Evolutionary conservation across 2,888 invertebrate species (phyloP), one percentile per base, ranked within the genome.

Genomic region (Malthinus seriepunctatus): DNA sequence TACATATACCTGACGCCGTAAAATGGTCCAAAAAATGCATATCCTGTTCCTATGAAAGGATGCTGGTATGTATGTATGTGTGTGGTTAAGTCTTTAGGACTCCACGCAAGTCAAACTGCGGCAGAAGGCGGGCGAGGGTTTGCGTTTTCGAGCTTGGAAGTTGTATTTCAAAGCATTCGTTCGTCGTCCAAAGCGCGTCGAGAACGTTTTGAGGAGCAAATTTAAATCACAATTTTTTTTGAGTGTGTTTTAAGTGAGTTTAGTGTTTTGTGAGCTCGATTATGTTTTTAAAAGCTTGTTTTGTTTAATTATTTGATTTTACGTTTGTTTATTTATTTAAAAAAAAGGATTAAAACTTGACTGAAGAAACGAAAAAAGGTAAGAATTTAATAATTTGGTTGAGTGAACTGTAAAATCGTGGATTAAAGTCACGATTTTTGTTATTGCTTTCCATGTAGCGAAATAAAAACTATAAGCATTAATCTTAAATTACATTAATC

Each of bases 81-180:
- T 23, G 23, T 2, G 2, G 2, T 23, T 23, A 32, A 61, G 65
- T 63, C 65, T 65, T 63, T 63, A 63, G 63, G 60, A 63, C 55
- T 39, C 42, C 61, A 63, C 60, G 65, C 52, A 55, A 65, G 63
- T 62, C 55, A 50, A 56, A 54, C 55, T 56, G 63, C 60, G 62
- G 65, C 56, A 65, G 64, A 63, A 62, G 62, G 65, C 61, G 56
- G 65, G 63, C 60, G 61, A 57, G 52, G 49, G 61, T 51, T 23
- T 14, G 23, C 63, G 57, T 54, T 56, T 62, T 60, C 15, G 56
- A 53, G 60, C 61, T 64, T 60, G 58, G 23, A 54, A 52, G 59
- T 65, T 63, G 58, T 61, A 5, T 23, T 23, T 23, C 23, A 61
- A 63, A 59, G 58, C 62, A 57, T 55, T 63, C 56, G 57, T 46